Conservation (phyloP, 2,797 vertebrate species). For the Characodon lateralis region DNA sequence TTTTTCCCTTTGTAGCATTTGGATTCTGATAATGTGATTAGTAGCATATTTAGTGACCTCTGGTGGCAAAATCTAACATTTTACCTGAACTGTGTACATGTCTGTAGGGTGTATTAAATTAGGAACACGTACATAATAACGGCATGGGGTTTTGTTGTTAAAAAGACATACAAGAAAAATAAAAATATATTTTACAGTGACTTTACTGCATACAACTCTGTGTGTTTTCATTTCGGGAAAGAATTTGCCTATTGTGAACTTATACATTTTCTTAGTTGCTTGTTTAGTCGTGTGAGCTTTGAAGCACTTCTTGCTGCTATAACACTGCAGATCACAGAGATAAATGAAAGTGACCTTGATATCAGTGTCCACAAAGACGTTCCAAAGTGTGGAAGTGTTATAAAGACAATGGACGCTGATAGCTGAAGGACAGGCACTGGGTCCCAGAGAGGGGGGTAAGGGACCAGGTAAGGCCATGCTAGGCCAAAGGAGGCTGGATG, state of each 20-base stretch:
- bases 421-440: slow-evolving; percentile 78
- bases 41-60: slow-evolving; percentile 45
- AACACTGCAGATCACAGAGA: slow-evolving; percentile 42
- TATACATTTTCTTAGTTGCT: background rate
- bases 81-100: slow-evolving; percentile 9
- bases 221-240: background rate
- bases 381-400: slow-evolving; percentile 41
- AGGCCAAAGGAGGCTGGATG: slow-evolving; percentile 53
- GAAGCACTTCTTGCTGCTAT: slow-evolving; percentile 7
- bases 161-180: background rate
- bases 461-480: slow-evolving; percentile 57
- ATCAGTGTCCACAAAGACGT: slow-evolving; percentile 39
- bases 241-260: background rate
- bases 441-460: slow-evolving; percentile 70
- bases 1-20: background rate
- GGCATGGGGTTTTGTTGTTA: background rate
- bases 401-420: slow-evolving; percentile 69
- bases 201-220: background rate
- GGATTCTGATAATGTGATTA: background rate
- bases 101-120: background rate
- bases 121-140: background rate
- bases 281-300: background rate
- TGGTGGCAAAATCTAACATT: slow-evolving; percentile 40
- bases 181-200: background rate
- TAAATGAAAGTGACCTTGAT: slow-evolving; percentile 61